Evolutionary conservation across 2,113 vertebrate genomes (phyloP).

Genomic region (Crotalus horridus): DNA sequence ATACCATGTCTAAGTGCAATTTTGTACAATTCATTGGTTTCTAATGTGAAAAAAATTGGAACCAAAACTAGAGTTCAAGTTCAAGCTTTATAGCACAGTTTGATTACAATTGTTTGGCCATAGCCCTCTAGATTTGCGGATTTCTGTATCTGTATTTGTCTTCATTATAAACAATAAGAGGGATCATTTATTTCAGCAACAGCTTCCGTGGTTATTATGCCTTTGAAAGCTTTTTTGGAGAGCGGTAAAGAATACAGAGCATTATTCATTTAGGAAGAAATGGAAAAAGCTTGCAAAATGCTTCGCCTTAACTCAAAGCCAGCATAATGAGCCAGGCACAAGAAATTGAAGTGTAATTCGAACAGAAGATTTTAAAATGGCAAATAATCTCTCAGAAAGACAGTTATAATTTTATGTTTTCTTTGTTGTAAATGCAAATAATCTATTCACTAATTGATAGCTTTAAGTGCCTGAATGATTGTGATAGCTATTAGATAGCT

Average conservation of each 20-base stretch:
- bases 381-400: not conserved
- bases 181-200: not conserved
- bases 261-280: not conserved
- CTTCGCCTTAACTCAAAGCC: not conserved
- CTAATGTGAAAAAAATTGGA: not conserved
- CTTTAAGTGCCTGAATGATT: not conserved
- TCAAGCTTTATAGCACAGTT: not conserved
- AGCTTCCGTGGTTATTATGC: not conserved
- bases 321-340: not conserved
- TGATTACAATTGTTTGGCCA: constrained; percentile 18
- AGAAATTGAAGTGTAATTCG: not conserved
- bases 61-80: not conserved
- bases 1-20: not conserved
- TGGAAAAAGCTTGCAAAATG: not conserved
- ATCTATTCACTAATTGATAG: not conserved
- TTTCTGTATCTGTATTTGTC: not conserved
- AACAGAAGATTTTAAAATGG: not conserved
- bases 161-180: not conserved
- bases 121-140: not conserved
- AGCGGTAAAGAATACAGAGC: not conserved
- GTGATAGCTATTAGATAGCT: not conserved
- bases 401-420: not conserved
- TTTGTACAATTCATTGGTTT: not conserved
- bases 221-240: not conserved
- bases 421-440: not conserved